Evolutionary conservation across 1,140 invertebrate genomes (phyloP), one percentile per base, ranked within the genome.

Genomic region (Armadillidium nasatum): DNA sequence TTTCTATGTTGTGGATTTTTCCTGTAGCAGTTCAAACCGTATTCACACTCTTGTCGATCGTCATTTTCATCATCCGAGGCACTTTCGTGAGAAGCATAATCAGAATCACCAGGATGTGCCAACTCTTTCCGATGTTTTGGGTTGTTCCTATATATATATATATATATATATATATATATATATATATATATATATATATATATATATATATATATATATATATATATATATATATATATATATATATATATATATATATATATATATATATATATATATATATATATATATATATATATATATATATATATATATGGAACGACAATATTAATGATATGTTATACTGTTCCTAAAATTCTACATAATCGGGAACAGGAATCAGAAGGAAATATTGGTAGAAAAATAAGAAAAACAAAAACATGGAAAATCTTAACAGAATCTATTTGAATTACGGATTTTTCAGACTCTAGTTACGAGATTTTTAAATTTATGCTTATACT

Each of bases 1-100:
- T 79, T 76, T 74, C 83, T 84, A 75, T 88, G 88, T 13, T 86
- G 82, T 10, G 83, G 80, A 83, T 88, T 88, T 73, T 84, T 85
- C 44, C 88, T 84, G 80, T 88, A 88, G 81, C 88, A 88, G 10
- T 79, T 74, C 10, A 82, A 78, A 10, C 88, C 88, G 78, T 86
- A 88, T 21, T 83, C 83, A 83, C 88, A 88, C 74, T 86, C 83
- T 10, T 87, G 84, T 69, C 86, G 84, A 46, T 84, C 78, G 79
- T 88, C 86, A 60, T 85, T 82, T 13, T 82, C 76, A n/a, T 82
- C 81, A 21, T 79, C 80, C 7, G 72, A n/a, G 10, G 19, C 71
- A 50, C 23, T 70, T 54, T 4, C 44, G 54, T 23, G 44, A 45
- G 15, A 33, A 13, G 79, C 78, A 80, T 87, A 89, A 81, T 88